Base-by-base conservation (phyloP, 2,888 invertebrate genomes). In the Drosophila infuscata region DNA sequence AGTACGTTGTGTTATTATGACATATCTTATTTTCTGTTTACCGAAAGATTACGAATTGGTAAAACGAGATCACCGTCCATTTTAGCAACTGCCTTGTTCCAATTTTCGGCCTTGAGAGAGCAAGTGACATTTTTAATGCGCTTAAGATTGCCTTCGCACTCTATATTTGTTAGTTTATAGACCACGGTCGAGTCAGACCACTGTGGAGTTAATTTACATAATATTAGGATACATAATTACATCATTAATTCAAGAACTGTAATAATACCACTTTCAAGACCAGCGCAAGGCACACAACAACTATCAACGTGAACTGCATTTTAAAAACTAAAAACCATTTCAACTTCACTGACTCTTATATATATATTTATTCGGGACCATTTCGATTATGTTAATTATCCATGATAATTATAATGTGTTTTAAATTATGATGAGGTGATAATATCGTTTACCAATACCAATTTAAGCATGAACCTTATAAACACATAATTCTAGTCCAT, bases 151-250 rank as follows among this genome's bases (percentile, higher is more conserved):
- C 29, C 0, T 0, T 2, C 0, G n/a, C 81, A 82, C 8, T 81
- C 82, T 4, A 78, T 58, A 48, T 71, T 81, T n/a, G 33, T 74
- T 15, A 56, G 8, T 54, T 81, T 81, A 30, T 66, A 80, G 0
- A 80, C 32, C 1, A 63, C 8, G 11, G 25, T 20, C 3, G 63
- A 17, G 9, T 63, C 68, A 32, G 43, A 35, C 20, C 38, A 20
- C 83, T 82, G 9, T 11, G 32, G 20, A 35, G 0, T 46, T 6
- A 58, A 33, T 15, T 3, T 36, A 49, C 12, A 49, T 17, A 33
- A 32, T 12, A 17, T 29, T 30, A 17, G 29, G n/a, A 48, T 25
- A 25, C 20, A 25, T 25, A 43, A 29, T 36, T 36, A 15, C 36
- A 36, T 36, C 15, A 36, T 2, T 15, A 36, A 15, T 29, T 46